Conservation (phyloP, 2,888 invertebrate species). For the Stenchaetothrips biformis region DNA sequence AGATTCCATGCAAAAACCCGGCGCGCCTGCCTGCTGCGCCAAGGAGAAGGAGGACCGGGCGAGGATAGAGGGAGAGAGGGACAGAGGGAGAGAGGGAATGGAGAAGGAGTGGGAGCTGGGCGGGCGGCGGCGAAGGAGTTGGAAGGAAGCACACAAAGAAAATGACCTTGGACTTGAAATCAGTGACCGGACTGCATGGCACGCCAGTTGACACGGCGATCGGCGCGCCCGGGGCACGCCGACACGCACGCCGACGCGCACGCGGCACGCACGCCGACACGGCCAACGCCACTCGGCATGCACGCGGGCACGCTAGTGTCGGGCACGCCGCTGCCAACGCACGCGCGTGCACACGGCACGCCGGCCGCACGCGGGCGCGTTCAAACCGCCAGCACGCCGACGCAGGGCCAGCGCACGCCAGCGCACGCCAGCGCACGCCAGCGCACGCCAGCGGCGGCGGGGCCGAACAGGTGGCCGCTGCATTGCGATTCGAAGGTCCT, state of each 20-base stretch:
- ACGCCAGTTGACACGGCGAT: too few species aligned
- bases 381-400: not conserved
- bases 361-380: too few species aligned
- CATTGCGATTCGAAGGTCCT: too few species aligned
- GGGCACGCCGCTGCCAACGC: too few species aligned
- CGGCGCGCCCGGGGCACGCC: too few species aligned
- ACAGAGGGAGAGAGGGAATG: not conserved
- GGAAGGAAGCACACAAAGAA: conserved; percentile 24
- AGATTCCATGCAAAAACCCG: conserved; percentile 22
- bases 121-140: not conserved
- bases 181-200: conserved; percentile 7
- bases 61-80: not conserved
- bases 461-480: not conserved
- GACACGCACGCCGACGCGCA: too few species aligned
- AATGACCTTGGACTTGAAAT: conserved; percentile 25
- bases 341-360: too few species aligned
- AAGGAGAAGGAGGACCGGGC: not conserved
- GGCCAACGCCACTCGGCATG: too few species aligned
- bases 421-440: not conserved
- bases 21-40: not conserved
- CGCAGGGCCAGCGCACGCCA: not conserved
- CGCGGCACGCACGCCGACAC: too few species aligned
- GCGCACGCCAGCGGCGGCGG: not conserved
- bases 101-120: not conserved
- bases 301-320: too few species aligned